Base-by-base conservation (phyloP, 2,113 vertebrate species). In the Coturnix japonica region DNA sequence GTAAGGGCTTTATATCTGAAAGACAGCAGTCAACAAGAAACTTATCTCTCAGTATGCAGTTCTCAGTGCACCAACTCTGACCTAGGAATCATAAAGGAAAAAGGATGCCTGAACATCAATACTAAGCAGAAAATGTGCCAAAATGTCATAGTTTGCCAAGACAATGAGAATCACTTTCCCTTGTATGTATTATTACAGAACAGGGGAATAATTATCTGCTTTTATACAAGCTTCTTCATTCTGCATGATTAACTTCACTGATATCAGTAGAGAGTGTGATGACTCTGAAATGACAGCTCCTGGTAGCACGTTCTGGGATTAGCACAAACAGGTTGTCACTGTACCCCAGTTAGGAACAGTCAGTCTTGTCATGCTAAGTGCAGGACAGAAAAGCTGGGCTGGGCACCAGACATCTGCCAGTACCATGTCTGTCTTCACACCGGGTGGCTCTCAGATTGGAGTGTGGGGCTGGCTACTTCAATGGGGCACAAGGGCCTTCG, bases 311-410 rank as follows among this genome's bases (percentile, higher is more conserved):
- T 94, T 91, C 91, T 66, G 94, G 89, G 89, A 93, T 92, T 70
- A 96, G 75, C 81, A 95, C 43, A 81, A 95, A 75, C 87, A 92
- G 91, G 87, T 94, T 96, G 89, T 94, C 87, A 89, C 60, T 94
- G 80, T 47, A 79, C 67, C 78, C 91, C 60, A 80, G 89, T 53
- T 43, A 64, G 74, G 84, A 87, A 33, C 74, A 89, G 72, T 43
- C 92, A 65, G 81, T 63, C 9, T 1, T 79, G 49, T 17, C 15
- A 72, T 47, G 85, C 69, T 3, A 56, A 59, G 87, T 11, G 61
- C 91, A 67, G 90, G 93, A 7, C 91, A 60, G 90, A 60, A 81
- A 81, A 92, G 71, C 31, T 0, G 6, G 46, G 33, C 49, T 87
- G 66, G 59, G 81, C 85, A 76, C 4, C 91, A 77, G 85, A 13